These are phyloP conservation scores for Cercocebus atys DNA, from an alignment of 2,113 vertebrate species.

Conservation along the genomic window DNA sequence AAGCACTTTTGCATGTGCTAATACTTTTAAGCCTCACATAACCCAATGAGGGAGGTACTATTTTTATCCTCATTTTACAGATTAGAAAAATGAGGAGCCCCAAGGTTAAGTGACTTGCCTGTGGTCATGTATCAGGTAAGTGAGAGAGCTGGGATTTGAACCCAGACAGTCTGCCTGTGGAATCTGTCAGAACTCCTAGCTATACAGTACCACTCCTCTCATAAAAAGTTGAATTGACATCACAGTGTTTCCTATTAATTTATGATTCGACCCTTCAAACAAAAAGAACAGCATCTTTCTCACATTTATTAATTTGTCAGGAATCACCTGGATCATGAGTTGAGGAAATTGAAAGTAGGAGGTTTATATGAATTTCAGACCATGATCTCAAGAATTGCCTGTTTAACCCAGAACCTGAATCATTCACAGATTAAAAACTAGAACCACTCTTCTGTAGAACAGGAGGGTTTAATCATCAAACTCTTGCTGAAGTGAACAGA, in stretches of 20 bases:
- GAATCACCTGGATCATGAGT: background rate
- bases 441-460: background rate
- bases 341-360: background rate
- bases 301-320: background rate
- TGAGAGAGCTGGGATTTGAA: background rate
- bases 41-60: background rate
- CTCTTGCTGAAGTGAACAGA: background rate
- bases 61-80: background rate
- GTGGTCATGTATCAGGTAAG: background rate
- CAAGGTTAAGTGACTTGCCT: background rate
- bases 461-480: background rate
- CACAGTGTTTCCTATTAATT: background rate
- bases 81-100: background rate
- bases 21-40: background rate
- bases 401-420: background rate
- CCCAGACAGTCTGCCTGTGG: background rate
- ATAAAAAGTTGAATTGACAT: background rate
- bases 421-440: background rate
- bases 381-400: background rate
- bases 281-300: background rate
- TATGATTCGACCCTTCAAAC: background rate
- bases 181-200: background rate
- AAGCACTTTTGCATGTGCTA: background rate
- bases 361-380: background rate
- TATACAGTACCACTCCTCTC: background rate